Percentiles rank a stretch among this genome's conserved stretches.
Evolutionary conservation across 2,888 invertebrate species (phyloP).

Genomic region (Gortyna flavago): DNA sequence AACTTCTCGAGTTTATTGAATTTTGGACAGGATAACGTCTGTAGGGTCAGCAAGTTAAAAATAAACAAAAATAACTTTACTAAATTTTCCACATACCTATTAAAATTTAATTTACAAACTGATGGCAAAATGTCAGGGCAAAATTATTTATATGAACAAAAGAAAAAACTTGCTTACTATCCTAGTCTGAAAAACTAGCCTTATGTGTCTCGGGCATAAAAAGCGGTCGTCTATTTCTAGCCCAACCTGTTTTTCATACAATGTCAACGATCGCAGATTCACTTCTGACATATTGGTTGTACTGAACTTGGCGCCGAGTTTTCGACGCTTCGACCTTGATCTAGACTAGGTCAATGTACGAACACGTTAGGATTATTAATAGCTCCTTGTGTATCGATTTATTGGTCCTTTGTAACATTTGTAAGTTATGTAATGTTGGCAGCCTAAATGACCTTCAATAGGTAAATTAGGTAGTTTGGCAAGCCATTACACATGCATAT

Average conservation of each 20-base stretch:
- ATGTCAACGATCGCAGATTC: conserved; percentile 25
- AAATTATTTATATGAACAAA: no score
- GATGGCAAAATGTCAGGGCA: no score
- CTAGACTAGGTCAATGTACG: conserved; percentile 51
- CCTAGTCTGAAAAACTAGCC: not conserved
- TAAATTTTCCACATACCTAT: no score
- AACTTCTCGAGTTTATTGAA: no score
- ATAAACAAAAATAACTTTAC: no score
- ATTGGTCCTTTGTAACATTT: conserved; percentile 21
- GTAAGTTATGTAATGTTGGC: conserved; percentile 9
- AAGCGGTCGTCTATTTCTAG: not conserved
- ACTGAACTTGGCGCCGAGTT: conserved; percentile 52
- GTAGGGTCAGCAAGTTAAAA: no score
- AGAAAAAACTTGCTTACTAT: not conserved
- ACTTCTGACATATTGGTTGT: conserved; percentile 28
- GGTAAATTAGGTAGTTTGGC: not conserved
- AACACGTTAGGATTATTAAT: conserved; percentile 35
- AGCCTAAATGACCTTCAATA: conserved; percentile 3
- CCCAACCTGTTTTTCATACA: not conserved
- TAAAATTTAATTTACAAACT: no score
- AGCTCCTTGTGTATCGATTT: conserved; percentile 15
- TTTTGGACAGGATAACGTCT: no score
- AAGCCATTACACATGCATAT: not conserved
- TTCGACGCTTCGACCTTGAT: conserved; percentile 48
- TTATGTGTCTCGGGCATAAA: not conserved